Base-by-base conservation (phyloP, 2,113 vertebrate genomes). In the Cavia porcellus region DNA sequence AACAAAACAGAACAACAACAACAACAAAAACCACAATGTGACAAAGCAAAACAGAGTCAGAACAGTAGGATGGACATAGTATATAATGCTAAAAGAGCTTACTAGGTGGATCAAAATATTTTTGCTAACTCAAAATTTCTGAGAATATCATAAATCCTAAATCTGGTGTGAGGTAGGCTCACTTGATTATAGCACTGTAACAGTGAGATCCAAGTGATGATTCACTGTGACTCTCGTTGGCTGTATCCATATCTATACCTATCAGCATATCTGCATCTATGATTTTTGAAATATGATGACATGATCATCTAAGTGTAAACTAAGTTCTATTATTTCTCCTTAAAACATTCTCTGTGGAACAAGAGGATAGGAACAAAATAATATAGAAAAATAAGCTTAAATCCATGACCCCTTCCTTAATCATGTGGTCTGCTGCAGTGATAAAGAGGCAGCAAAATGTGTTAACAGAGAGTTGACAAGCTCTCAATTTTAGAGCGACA, bases 301-400 rank as follows among this genome's bases (percentile, higher is more conserved):
- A 80, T 59, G 19, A 81, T 96, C 96, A 88, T 50, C 38, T 89
- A 79, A 64, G 86, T 89, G n/a, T 35, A 89, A 59, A 42, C 50
- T 91, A 95, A 91, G 92, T 74, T 30, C 64, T 88, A 85, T 66
- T 19, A 86, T 52, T 94, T 50, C 55, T 59, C 84, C 92, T 92
- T 95, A 86, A 97, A 95, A 84, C 1, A 19, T 68, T 77, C 72
- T 84, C 52, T 95, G 55, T 79, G 85, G 55, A 94, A 15, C 59
- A 45, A 75, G 42, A 14, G 45, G 12, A 52, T 81, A 62, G 79
- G 89, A 38, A 80, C 15, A 50, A 74, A 89, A 20, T 22, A 77
- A 42, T 45, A 81, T 22, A 32, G 17, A 92, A 79, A 75, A 93
- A 38, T 55, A 85, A 13, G 28, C 32, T 22, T 12, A 75, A 24